Conservation (phyloP, 1,140 invertebrate species). For the Hylyphantes graminicola region DNA sequence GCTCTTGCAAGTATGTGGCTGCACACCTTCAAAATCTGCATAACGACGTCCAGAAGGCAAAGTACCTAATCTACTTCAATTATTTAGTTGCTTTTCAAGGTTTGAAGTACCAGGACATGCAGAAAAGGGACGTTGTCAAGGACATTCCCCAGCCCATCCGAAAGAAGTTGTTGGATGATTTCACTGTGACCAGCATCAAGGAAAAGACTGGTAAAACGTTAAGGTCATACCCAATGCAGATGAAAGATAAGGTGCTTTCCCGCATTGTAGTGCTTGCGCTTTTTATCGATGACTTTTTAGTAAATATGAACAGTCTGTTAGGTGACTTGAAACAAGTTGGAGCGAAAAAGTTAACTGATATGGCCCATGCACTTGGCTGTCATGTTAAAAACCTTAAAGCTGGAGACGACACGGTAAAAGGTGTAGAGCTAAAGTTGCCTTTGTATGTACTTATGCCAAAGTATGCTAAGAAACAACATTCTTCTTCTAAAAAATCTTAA, state of each 20-base stretch:
- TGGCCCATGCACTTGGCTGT: conserved; percentile 15
- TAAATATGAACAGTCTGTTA: neutral
- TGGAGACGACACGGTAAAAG: neutral
- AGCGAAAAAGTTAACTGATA: neutral
- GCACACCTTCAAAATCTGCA: neutral
- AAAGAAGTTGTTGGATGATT: neutral
- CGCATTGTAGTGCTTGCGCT: conserved; percentile 4
- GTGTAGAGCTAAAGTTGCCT: conserved; percentile 12
- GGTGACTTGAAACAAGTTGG: neutral
- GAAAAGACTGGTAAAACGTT: neutral
- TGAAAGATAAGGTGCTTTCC: conserved; percentile 17
- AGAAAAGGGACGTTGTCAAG: neutral
- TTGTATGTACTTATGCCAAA: neutral
- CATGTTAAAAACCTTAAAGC: neutral
- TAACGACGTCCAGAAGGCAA: neutral
- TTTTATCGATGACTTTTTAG: conserved; percentile 15
- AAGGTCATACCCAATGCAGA: neutral
- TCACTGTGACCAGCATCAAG: neutral
- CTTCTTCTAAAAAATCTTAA: neutral
- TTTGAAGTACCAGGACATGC: neutral
- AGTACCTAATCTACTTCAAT: conserved; percentile 23
- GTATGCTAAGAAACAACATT: neutral
- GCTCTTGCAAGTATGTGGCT: conserved; percentile 13
- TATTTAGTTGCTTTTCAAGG: neutral
- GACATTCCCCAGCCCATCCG: conserved; percentile 21